Conservation (phyloP, 2,113 vertebrate species). For the Phycodurus eques region DNA sequence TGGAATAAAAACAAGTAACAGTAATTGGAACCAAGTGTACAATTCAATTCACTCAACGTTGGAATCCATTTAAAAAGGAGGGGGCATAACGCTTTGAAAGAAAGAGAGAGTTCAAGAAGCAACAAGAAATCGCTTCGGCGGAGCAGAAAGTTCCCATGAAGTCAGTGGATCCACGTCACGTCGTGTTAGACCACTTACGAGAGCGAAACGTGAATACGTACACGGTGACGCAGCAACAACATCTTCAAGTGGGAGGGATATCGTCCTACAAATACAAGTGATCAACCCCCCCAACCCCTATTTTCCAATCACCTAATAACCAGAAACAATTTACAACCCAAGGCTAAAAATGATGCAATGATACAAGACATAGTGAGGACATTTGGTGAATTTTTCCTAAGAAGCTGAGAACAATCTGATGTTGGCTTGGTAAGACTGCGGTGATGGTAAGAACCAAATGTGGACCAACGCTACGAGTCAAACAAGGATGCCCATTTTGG, state of each 20-base stretch:
- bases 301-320: conserved; percentile 45
- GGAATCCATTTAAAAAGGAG: not conserved
- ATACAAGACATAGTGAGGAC: not conserved
- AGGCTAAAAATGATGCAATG: not conserved
- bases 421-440: conserved; percentile 1
- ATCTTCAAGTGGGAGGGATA: conserved; percentile 76
- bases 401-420: conserved; percentile 19
- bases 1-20: not conserved
- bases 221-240: conserved; percentile 69
- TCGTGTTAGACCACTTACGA: conserved; percentile 33
- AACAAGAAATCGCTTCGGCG: not conserved
- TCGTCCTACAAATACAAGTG: conserved; percentile 66
- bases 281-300: conserved; percentile 43
- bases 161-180: conserved; percentile 19
- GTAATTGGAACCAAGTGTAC: not conserved
- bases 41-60: not conserved
- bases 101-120: not conserved
- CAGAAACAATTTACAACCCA: conserved; percentile 30
- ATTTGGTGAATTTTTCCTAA: not conserved
- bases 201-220: conserved; percentile 43
- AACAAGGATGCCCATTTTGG: conserved; percentile 45
- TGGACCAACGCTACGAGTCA: conserved; percentile 25
- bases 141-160: conserved; percentile 28
- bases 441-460: conserved; percentile 54
- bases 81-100: not conserved